These are phyloP conservation scores for Carassius gibelio DNA, from an alignment of 2,113 vertebrate genomes.

Conservation along the genomic window DNA sequence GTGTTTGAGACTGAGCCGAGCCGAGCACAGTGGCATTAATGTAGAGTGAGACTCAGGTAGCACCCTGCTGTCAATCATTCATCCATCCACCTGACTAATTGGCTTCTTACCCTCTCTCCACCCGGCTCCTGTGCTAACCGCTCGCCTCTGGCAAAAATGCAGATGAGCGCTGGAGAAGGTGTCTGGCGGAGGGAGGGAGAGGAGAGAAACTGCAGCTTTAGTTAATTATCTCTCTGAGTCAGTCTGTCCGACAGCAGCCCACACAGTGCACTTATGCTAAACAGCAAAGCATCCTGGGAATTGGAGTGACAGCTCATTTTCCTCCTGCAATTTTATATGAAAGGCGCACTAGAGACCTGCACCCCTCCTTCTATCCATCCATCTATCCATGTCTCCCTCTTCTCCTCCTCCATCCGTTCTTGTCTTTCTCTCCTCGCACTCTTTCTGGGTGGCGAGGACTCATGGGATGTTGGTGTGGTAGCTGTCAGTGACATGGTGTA, in stretches of 20 bases:
- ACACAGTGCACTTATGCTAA: conserved; percentile 96
- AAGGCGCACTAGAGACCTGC: conserved; percentile 90
- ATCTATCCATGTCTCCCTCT: conserved; percentile 69
- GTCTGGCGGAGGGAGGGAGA: conserved; percentile 72
- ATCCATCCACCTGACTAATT: conserved; percentile 99
- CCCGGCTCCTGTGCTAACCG: conserved; percentile 99
- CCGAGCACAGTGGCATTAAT: conserved; percentile 76
- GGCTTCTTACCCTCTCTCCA: conserved; percentile 99
- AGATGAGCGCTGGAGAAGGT: conserved; percentile 91
- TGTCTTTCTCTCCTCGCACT: conserved; percentile 61
- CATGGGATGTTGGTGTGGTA: conserved; percentile 93
- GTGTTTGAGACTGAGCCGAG: conserved; percentile 47
- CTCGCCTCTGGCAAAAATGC: conserved; percentile 99
- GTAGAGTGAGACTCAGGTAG: conserved; percentile 84
- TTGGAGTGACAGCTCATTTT: conserved; percentile 99
- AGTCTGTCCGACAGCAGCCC: conserved; percentile 83
- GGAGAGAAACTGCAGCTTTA: conserved; percentile 89
- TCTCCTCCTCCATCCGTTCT: conserved; percentile 85
- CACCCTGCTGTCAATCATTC: conserved; percentile 99
- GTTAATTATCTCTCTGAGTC: conserved; percentile 99
- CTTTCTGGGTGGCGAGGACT: conserved; percentile 83
- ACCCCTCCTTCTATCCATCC: conserved; percentile 29
- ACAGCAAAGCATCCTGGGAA: conserved; percentile 99
- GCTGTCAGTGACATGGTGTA: conserved; percentile 93
- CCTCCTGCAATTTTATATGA: conserved; percentile 88